These are phyloP conservation scores for Heliocidaris erythrogramma DNA, from an alignment of 35 echinoderm and acorn worm genomes.

Conservation along the genomic window DNA sequence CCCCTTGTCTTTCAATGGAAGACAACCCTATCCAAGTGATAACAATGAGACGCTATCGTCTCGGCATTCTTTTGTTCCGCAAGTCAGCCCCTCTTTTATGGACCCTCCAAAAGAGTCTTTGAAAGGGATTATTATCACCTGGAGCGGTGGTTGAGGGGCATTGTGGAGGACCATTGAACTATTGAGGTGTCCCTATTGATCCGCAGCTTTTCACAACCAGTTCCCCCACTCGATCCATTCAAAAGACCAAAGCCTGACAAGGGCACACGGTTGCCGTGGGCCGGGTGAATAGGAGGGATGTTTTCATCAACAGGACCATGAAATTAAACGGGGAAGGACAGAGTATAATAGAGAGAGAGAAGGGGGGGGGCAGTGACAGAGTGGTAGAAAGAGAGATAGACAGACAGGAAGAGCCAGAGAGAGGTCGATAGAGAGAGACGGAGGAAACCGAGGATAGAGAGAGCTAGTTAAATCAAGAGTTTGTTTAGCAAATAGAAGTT, in stretches of 20 bases:
- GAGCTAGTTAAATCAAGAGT: too few species aligned
- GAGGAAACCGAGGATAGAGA: too few species aligned
- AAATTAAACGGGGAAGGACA: conserved; percentile 3
- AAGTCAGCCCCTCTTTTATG: not conserved
- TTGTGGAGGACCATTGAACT: not conserved
- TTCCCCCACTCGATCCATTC: not conserved
- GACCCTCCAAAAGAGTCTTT: conserved; percentile 1
- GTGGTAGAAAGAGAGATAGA: too few species aligned
- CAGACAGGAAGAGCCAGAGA: too few species aligned
- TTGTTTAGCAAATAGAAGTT: too few species aligned
- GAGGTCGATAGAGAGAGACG: too few species aligned
- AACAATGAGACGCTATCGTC: not conserved
- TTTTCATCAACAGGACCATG: not conserved
- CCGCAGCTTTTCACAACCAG: not conserved
- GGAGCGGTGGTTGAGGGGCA: not conserved
- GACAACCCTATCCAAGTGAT: not conserved
- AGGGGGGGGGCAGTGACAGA: not conserved
- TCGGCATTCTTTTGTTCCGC: conserved; percentile 1
- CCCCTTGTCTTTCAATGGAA: not conserved
- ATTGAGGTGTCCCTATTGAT: not conserved
- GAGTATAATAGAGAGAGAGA: not conserved
- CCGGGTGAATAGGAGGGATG: not conserved
- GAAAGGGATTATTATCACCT: not conserved
- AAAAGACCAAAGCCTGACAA: not conserved
- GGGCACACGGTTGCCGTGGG: not conserved